Percentiles rank a stretch among this genome's conserved stretches.
phyloP scores from a whole-genome alignment of 2,113 vertebrate genomes.

The Macheiramphus alcinus region DNA sequence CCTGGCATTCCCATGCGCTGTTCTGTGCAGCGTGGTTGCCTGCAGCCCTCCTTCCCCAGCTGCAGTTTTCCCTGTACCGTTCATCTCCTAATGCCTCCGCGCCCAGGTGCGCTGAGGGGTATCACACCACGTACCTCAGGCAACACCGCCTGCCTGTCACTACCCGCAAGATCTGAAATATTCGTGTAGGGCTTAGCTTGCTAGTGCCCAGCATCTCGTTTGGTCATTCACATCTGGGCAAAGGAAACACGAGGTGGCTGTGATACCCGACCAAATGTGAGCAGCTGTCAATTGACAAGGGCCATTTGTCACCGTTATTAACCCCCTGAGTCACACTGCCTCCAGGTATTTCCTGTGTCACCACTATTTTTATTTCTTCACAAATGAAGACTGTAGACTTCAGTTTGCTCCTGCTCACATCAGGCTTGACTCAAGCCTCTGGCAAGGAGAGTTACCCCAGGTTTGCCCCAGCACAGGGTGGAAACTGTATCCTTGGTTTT shows the following conservation, averaged over 20 bases:
- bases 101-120: rapidly evolving
- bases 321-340: not conserved
- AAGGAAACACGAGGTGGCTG: not conserved
- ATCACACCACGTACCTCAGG: not conserved
- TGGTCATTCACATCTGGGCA: not conserved
- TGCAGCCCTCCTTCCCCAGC: not conserved
- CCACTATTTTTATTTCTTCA: not conserved
- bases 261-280: not conserved
- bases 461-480: not conserved
- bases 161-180: not conserved
- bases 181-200: not conserved
- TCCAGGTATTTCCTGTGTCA: conserved; percentile 7
- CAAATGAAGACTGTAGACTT: not conserved
- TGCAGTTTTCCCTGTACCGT: not conserved
- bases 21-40: rapidly evolving
- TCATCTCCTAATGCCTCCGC: not conserved
- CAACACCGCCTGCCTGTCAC: not conserved
- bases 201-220: rapidly evolving
- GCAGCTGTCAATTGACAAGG: not conserved
- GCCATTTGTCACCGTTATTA: not conserved
- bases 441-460: not conserved
- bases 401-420: not conserved
- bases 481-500: not conserved
- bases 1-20: rapidly evolving
- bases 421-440: not conserved